Base-by-base conservation (phyloP, 2,113 vertebrate genomes). In the Dasyornis broadbenti region DNA sequence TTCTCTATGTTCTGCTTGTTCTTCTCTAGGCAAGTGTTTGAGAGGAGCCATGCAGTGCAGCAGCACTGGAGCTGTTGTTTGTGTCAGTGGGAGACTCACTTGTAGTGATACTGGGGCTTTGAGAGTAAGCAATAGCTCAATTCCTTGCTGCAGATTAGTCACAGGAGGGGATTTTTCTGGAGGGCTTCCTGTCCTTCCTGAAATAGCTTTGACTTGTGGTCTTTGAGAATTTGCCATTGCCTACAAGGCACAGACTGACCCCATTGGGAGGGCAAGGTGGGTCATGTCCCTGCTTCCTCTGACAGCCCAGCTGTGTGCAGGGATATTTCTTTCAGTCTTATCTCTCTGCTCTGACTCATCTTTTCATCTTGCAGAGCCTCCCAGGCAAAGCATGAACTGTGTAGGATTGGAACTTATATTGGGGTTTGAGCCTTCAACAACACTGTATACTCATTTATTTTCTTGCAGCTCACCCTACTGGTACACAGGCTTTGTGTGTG, bases 401-500 rank as follows among this genome's bases (percentile, higher is more conserved):
- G 33, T 40, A 71, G 11, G 28, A 28, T 7, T 77, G 66, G 42
- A 65, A 33, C 12, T 61, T 60, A 2, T 47, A 4, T 12, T 40
- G 16, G 52, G n/a, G n/a, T 37, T 50, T 59, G 47, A 88, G 57
- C 24, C 28, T 72, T 21, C n/a, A 44, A 0, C 37, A 47, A 11
- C 31, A 15, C 3, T 63, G 30, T 22, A 6, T 6, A 13, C 15
- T 53, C 15, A 89, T 86, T 81, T 71, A 68, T 92, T 83, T 92
- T 91, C 84, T 84, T 94, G 81, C 52, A 94, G 77, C 90, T 96
- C 89, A 60, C 92, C 73, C 77, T 96, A 3, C 89, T 86, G 93
- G 69, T 68, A 11, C 21, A 35, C 22, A 81, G 31, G 45, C 30
- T 35, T 70, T 42, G 18, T 52, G 26, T 24, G 7, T 42, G 54